Base-by-base conservation (phyloP, 2,888 invertebrate genomes). In the Acrobasis suavella region DNA sequence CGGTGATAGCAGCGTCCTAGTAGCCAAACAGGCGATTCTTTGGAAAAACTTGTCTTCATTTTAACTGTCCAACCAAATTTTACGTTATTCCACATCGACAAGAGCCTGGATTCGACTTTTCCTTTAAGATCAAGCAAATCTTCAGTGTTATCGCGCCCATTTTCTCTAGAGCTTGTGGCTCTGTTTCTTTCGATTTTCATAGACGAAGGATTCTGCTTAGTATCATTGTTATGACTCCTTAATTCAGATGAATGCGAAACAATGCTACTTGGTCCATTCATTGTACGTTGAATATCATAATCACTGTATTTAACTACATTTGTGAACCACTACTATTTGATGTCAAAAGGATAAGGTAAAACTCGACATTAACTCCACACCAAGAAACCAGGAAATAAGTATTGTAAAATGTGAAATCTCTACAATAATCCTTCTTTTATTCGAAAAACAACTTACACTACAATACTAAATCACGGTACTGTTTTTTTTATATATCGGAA, bases 41-140 rank as follows among this genome's bases (percentile, higher is more conserved):
- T 96, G 0, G 96, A 97, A 77, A 96, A 95, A 71, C 89, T 94
- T 0, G 95, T 95, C 83, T 95, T 95, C 68, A 96, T 89, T 87
- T 97, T 97, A 0, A 96, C 94, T 62, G 95, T 95, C 96, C 96
- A 97, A 58, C 95, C 97, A 88, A 97, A 97, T 91, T 97, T 97
- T 65, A 98, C 95, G 86, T 97, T 97, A 85, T 97, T 97, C 97
- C 97, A 97, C 94, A 97, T 96, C 50, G 97, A 96, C 77, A 97
- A 87, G 60, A 98, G 85, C 69, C 96, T 95, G 37, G 96, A 96
- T 85, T 97, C 97, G 70, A 97, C 95, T 91, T 95, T 96, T 75
- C 95, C 94, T 83, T 95, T 95, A 63, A 94, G 93, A 78, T 95
- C 95, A 17, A 89, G 75, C 58, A 87, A 74, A 64, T 93, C 93